phyloP scores from a whole-genome alignment of 2,888 invertebrate genomes.

The Stegana nigrithorax region DNA sequence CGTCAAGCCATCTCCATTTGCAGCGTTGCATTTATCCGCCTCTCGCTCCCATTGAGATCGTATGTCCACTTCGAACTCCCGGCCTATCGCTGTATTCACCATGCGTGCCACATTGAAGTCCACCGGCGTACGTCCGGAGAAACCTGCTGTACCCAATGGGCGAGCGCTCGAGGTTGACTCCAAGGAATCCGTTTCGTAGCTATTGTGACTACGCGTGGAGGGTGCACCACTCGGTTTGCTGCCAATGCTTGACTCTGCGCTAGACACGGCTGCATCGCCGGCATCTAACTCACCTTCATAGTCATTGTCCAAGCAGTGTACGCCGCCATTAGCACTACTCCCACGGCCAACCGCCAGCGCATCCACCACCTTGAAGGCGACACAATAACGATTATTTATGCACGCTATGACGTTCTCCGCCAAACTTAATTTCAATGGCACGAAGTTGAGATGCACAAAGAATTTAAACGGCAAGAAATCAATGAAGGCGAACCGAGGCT shows the following conservation, averaged over 20 bases:
- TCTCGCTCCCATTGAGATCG: slow-evolving; percentile 65
- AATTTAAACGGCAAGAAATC: slow-evolving; percentile 78
- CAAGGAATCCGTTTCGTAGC: slow-evolving; percentile 65
- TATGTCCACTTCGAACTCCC: slow-evolving; percentile 64
- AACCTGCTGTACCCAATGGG: slow-evolving; percentile 35
- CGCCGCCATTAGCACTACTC: neutral
- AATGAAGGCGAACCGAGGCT: slow-evolving; percentile 73
- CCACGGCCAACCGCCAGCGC: slow-evolving; percentile 43
- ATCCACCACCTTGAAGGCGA: slow-evolving; percentile 73
- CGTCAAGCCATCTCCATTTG: slow-evolving; percentile 20
- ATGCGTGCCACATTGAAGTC: slow-evolving; percentile 66
- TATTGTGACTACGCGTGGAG: slow-evolving; percentile 59
- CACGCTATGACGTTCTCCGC: slow-evolving; percentile 78
- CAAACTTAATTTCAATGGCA: slow-evolving; percentile 72
- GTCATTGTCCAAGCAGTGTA: slow-evolving; percentile 46
- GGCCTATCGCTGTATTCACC: slow-evolving; percentile 64
- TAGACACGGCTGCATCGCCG: slow-evolving; percentile 55
- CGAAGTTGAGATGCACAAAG: slow-evolving; percentile 75
- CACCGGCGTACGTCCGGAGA: slow-evolving; percentile 60
- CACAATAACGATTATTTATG: slow-evolving; percentile 73
- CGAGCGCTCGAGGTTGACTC: slow-evolving; percentile 62
- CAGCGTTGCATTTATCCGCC: slow-evolving; percentile 21
- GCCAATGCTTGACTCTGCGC: slow-evolving; percentile 56
- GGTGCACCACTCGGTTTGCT: slow-evolving; percentile 58
- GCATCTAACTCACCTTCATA: slow-evolving; percentile 41